Evolutionary conservation across 92 coral and sea anemone genomes (phyloP), one percentile per base, ranked within the genome.

Genomic region (Meandrina meandrites): DNA sequence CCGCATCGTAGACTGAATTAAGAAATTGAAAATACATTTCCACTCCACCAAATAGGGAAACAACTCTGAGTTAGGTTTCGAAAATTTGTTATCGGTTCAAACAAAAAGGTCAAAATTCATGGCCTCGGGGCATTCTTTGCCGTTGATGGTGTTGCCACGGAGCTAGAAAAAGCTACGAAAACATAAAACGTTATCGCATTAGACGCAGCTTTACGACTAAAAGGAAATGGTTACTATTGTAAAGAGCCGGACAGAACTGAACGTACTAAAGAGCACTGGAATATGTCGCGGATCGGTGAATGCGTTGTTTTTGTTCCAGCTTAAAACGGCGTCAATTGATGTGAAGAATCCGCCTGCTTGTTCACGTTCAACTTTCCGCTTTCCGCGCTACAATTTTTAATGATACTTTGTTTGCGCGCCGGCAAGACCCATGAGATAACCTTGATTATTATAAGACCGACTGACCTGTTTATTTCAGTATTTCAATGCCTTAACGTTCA

Each of bases 71-170:
- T 66, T 66, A 28, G 15, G 35, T 66, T 27, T 66, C 28, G 68
- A 60, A 40, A 35, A 40, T 8, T 35, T 36, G 78, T 73, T 73
- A 36, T 73, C 50, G 28, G 78, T 19, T 36, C 27, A 36, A 27
- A 32, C 73, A 73, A 73, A 37, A 36, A 37, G 78, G 78, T 73
- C 51, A 73, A 35, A 36, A 73, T 73, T 37, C 27, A 35, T 73
- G 28, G 78, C 51, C 78, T 36, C 28, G 28, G 78, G 78, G 78
- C 78, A 73, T 73, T 73, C 78, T 37, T 73, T 37, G 28, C 78
- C 35, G 13, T 19, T 14, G 13, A 17, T 15, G 50, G 35, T 73
- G 78, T 73, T 37, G 17, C 78, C 35, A 36, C 28, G 78, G 78
- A 73, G 78, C 30, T 66, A 13, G 60, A 18, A 54, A 66, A 14